phyloP scores from a whole-genome alignment of 2,113 vertebrate genomes.

The Falco punctatus region DNA sequence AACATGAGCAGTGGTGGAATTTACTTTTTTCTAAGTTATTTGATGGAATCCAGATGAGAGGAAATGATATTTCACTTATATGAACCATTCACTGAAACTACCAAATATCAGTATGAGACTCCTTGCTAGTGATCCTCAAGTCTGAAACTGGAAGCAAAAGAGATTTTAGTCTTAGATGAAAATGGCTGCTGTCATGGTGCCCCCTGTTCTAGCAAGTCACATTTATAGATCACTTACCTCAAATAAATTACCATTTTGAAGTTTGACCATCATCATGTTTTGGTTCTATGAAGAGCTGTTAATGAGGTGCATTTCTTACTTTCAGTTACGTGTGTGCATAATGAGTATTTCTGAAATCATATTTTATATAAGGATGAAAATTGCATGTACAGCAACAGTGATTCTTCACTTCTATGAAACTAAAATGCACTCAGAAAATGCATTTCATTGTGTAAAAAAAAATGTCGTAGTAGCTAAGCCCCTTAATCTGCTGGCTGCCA shows the following conservation, averaged over 20 bases:
- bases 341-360: neutral
- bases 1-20: constrained; percentile 4
- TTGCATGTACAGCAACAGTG: neutral
- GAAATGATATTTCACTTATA: neutral
- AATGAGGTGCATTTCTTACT: neutral
- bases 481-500: neutral
- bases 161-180: neutral
- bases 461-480: neutral
- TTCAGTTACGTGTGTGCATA: neutral
- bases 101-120: neutral
- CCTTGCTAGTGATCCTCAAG: neutral
- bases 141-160: neutral
- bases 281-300: neutral
- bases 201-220: neutral
- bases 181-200: neutral
- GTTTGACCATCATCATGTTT: neutral
- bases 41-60: neutral
- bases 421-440: neutral
- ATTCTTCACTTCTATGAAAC: neutral
- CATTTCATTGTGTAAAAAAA: neutral
- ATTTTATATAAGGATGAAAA: neutral
- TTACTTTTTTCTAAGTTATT: constrained; percentile 1
- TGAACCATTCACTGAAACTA: neutral
- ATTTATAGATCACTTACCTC: neutral
- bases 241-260: neutral